Base-by-base conservation (phyloP, 2,888 invertebrate species). In the Loripinus fragilis region DNA sequence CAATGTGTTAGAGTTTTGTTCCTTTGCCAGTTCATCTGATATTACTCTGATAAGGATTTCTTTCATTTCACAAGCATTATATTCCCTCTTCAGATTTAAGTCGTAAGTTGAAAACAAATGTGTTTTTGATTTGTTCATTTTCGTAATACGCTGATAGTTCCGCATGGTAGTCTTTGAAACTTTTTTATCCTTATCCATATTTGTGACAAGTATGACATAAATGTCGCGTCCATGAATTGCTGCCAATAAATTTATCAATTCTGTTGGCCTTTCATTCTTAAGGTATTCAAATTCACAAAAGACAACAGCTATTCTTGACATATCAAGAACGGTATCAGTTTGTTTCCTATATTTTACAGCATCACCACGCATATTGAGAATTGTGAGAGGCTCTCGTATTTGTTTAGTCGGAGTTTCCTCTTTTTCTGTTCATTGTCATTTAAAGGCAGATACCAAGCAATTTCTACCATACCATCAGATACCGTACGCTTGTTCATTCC, bases 51-150 rank as follows among this genome's bases (percentile, higher is more conserved):
- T 12, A 33, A 64, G 30, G 5, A 12, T 64, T 64, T 7, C 33
- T 15, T 64, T 30, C 15, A 64, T 30, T 64, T 64, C 64, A 20
- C 64, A 10, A 7, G 15, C 28, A 64, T 64, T 64, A 15, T 10
- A 35, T 8, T 30, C 35, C 20, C 64, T 64, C 28, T 35, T 7
- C 7, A 25, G 8, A 17, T 12, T 20, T 50, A 20, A 10, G 64
- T 35, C 64, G 20, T 33, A 64, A 7, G 28, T 20, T 7, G 64
- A 64, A 10, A 64, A 7, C 7, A 64, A n/a, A 12, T 7, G 5
- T 64, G 64, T 64, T 30, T 64, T 64, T 25, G 64, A 33, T 64
- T 30, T 25, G 64, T 64, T 30, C 35, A 64, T 64, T 5, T 35
- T 35, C 35, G 28, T 64, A 64, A 10, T 8, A 5, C 7, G 15